Conservation (phyloP, 2,797 vertebrate genomes). For the Enoplosus armatus region DNA sequence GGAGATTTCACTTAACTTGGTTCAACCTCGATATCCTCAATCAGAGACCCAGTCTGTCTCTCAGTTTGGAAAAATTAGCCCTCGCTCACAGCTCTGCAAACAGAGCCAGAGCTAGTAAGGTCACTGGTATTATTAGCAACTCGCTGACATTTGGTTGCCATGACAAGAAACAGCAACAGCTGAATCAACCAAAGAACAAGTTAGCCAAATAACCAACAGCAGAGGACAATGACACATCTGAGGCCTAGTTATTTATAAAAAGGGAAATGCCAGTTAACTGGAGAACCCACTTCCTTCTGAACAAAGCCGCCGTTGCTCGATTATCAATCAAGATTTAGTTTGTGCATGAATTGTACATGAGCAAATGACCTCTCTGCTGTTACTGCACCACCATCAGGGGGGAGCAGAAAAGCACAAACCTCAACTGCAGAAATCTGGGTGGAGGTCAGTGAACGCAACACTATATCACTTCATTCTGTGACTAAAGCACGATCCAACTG, state of each 20-base stretch:
- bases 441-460: not conserved
- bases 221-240: conserved; percentile 11
- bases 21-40: conserved; percentile 9
- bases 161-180: conserved; percentile 48
- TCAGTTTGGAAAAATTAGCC: conserved; percentile 23
- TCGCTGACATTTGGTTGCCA: conserved; percentile 65
- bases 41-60: not conserved
- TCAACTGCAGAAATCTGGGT: not conserved
- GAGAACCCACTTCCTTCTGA: not conserved
- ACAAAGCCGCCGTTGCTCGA: not conserved
- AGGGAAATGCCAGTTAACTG: not conserved
- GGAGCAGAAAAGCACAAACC: not conserved
- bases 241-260: not conserved
- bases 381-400: not conserved
- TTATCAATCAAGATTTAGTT: not conserved
- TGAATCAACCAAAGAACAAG: conserved; percentile 26
- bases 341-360: not conserved
- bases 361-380: not conserved
- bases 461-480: not conserved
- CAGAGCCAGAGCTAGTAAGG: conserved; percentile 35
- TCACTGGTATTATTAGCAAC: conserved; percentile 64
- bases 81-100: conserved; percentile 17
- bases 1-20: not conserved
- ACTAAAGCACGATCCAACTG: not conserved
- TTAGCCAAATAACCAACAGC: not conserved